These are phyloP conservation scores for Myotis findleyi DNA, from an alignment of 2,797 vertebrate genomes.

Conservation along the genomic window DNA sequence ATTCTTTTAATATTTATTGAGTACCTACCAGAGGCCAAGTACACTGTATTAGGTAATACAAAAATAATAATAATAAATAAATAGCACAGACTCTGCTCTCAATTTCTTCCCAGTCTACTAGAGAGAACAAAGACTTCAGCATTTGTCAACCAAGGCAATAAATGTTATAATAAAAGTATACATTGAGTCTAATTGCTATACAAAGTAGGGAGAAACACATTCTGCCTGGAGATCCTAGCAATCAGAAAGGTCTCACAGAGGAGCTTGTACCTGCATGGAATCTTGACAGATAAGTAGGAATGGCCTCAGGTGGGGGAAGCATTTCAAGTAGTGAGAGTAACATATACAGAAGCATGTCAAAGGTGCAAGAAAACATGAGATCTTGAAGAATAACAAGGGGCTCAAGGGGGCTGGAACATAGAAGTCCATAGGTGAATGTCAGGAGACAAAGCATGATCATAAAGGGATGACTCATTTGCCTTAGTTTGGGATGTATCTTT, in stretches of 20 bases:
- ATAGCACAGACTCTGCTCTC: not conserved
- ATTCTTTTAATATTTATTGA: constrained; percentile 33
- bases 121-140: not conserved
- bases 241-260: not conserved
- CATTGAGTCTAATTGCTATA: not conserved
- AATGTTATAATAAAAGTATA: not conserved
- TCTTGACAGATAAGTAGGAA: not conserved
- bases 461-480: not conserved
- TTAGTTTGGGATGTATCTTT: not conserved
- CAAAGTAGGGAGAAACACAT: not conserved
- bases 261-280: not conserved
- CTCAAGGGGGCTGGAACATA: not conserved
- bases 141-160: not conserved
- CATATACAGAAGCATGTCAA: not conserved
- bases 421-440: not conserved
- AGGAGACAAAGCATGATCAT: not conserved
- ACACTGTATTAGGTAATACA: not conserved
- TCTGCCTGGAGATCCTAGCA: not conserved
- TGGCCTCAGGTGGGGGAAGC: not conserved
- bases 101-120: not conserved
- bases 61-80: constrained; percentile 26
- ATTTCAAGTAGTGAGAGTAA: not conserved
- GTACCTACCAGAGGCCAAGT: not conserved
- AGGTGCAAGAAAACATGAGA: not conserved
- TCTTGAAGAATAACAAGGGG: not conserved